Conservation (phyloP, 2,797 vertebrate genomes). For the Myotis vivesi region DNA sequence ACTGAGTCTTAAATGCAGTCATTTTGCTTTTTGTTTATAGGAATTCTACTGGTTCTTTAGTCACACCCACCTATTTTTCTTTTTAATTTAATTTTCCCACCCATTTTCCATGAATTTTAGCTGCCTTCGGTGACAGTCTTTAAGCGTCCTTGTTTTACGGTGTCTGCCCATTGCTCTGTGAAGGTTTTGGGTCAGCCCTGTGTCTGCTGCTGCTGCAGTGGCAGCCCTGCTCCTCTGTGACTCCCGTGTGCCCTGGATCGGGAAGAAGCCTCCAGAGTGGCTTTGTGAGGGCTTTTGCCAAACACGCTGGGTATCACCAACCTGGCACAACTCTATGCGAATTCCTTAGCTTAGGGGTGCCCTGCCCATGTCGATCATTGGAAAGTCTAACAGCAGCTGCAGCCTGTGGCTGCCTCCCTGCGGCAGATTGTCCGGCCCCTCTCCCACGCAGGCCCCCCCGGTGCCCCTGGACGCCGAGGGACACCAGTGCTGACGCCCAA, state of each 20-base stretch:
- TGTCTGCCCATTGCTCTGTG: neutral
- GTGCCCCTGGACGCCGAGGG: neutral
- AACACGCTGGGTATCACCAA: fast-evolving
- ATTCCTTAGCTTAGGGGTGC: neutral
- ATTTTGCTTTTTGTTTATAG: neutral
- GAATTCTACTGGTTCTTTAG: neutral
- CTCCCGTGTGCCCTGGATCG: fast-evolving
- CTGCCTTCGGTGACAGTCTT: neutral
- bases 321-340: fast-evolving
- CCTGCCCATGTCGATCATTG: fast-evolving
- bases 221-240: fast-evolving
- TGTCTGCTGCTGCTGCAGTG: fast-evolving
- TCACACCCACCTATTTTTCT: neutral
- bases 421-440: neutral
- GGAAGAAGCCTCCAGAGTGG: neutral
- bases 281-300: neutral
- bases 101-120: neutral
- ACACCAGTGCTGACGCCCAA: neutral
- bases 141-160: fast-evolving
- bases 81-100: neutral
- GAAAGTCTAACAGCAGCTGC: neutral
- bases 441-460: neutral
- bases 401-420: fast-evolving
- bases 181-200: neutral
- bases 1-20: fast-evolving